phyloP scores from a whole-genome alignment of 1,140 invertebrate species.

The Diorhabda elongata region DNA sequence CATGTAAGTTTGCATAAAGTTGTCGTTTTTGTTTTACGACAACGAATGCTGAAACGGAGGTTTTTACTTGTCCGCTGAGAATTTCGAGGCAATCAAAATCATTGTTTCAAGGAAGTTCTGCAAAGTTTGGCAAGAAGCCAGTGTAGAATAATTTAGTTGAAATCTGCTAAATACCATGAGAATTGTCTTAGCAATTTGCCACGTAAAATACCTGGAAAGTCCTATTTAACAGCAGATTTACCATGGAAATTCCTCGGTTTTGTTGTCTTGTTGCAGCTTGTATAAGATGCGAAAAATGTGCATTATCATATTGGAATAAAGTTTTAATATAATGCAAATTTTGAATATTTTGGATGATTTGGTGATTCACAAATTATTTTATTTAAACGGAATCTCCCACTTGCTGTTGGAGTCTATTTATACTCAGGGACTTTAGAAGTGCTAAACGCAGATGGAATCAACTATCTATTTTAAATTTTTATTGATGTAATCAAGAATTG shows the following conservation, averaged over 20 bases:
- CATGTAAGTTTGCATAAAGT: slow-evolving; percentile 30
- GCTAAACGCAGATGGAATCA: too few relatives aligned
- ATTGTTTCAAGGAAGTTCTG: slow-evolving; percentile 32
- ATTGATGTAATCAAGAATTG: too few relatives aligned
- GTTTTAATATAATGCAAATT: neutral
- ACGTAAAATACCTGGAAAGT: slow-evolving; percentile 23
- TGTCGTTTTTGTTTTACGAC: slow-evolving; percentile 32
- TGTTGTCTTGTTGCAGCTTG: neutral
- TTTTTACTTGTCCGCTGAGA: slow-evolving; percentile 31
- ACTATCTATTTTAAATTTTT: too few relatives aligned
- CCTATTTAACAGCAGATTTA: slow-evolving; percentile 22
- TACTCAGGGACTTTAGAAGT: too few relatives aligned
- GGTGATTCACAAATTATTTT: too few relatives aligned
- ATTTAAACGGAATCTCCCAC: too few relatives aligned
- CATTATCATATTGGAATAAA: neutral
- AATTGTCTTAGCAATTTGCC: slow-evolving; percentile 32
- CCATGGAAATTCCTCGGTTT: slow-evolving; percentile 2
- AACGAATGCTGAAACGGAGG: slow-evolving; percentile 22
- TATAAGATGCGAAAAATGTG: neutral
- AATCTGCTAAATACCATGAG: slow-evolving; percentile 39
- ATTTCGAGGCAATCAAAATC: slow-evolving; percentile 36
- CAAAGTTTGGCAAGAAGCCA: slow-evolving; percentile 26
- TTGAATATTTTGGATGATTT: too few relatives aligned
- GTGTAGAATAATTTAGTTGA: slow-evolving; percentile 33
- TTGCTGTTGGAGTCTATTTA: too few relatives aligned